phyloP scores from a whole-genome alignment of 2,797 vertebrate genomes.

The Acanthopagrus latus region DNA sequence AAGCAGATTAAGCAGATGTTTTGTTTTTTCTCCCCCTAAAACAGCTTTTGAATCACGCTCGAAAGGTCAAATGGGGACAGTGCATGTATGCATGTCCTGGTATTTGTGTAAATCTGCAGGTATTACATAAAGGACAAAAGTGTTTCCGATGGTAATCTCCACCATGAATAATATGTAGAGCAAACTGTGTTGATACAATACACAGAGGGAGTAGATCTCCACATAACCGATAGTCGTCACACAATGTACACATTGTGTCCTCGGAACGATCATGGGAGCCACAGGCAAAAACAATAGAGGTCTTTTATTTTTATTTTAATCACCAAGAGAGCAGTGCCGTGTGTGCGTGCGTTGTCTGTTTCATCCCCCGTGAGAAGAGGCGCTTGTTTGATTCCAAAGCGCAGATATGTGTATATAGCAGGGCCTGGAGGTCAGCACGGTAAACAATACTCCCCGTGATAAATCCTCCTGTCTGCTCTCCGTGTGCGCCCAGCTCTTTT shows the following conservation, averaged over 20 bases:
- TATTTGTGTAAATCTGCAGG: conserved; percentile 1
- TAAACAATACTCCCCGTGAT: conserved; percentile 82
- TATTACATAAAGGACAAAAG: conserved; percentile 2
- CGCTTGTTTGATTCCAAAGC: conserved; percentile 72
- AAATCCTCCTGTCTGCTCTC: conserved; percentile 77
- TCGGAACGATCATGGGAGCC: conserved; percentile 17
- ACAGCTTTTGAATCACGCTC: conserved; percentile 7
- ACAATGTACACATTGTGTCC: conserved; percentile 14
- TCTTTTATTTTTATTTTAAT: conserved; percentile 18
- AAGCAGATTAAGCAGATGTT: background rate
- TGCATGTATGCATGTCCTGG: background rate
- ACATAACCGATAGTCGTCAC: conserved; percentile 29
- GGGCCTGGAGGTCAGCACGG: conserved; percentile 76
- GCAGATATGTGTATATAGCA: conserved; percentile 76
- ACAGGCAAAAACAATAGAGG: conserved; percentile 24
- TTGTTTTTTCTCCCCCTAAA: background rate
- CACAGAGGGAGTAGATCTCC: background rate
- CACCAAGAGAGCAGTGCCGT: conserved; percentile 16
- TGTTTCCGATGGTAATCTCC: conserved; percentile 2
- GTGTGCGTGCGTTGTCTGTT: conserved; percentile 44
- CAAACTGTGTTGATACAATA: conserved; percentile 9
- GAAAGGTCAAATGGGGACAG: conserved; percentile 15
- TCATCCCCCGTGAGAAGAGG: conserved; percentile 48
- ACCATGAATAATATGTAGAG: background rate
- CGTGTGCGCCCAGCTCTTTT: conserved; percentile 73